These are phyloP conservation scores for Scolopax bukidnonensis DNA, from an alignment of 2,797 vertebrate species.

Conservation along the genomic window DNA sequence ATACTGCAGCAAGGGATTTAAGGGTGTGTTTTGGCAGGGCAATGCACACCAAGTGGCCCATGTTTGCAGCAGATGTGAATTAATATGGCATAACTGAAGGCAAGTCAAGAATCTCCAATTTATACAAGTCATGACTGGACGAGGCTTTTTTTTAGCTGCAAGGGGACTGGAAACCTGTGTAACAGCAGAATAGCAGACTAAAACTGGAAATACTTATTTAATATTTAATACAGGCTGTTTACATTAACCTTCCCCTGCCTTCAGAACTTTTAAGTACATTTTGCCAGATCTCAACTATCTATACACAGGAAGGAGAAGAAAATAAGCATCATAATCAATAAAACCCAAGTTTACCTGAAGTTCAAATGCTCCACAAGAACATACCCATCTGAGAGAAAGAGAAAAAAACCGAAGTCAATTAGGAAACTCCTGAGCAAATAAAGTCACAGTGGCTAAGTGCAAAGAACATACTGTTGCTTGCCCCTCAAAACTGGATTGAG, in stretches of 20 bases:
- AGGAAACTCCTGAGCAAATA: background rate
- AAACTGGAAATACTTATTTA: constrained; percentile 30
- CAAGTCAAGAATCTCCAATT: constrained; percentile 25
- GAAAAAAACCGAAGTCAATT: background rate
- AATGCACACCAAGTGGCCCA: background rate
- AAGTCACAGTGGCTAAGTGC: background rate
- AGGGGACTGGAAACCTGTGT: background rate
- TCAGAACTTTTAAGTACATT: background rate
- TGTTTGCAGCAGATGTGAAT: constrained; percentile 35
- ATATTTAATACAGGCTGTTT: constrained; percentile 2
- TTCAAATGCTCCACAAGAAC: constrained; percentile 76
- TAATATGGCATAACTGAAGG: constrained; percentile 11
- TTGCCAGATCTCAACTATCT: background rate
- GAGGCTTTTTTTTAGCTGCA: constrained; percentile 10
- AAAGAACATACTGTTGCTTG: background rate
- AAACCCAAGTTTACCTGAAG: constrained; percentile 74
- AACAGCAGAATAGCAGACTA: background rate
- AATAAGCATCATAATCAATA: background rate
- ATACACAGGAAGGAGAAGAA: background rate
- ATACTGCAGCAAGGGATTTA: background rate
- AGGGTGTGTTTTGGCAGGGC: constrained; percentile 39
- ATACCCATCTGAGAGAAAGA: constrained; percentile 68
- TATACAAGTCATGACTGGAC: background rate
- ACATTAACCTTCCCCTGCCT: background rate
- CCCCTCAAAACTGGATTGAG: background rate